Base-by-base conservation (phyloP, 2,888 invertebrate genomes). In the Xylocampa areola region DNA sequence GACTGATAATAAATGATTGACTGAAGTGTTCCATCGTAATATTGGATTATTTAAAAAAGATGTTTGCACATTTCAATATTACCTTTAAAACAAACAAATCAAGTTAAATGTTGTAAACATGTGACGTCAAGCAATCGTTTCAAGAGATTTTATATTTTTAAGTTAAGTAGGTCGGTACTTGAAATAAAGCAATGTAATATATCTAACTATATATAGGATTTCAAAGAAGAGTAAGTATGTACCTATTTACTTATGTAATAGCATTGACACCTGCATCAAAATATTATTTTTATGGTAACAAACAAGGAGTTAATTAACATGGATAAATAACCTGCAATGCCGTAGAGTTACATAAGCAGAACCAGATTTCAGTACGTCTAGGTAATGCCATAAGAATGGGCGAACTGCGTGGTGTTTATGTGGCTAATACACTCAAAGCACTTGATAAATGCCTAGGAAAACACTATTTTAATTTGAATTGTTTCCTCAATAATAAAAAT, bases 261-360 rank as follows among this genome's bases (percentile, higher is more conserved):
- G 5, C 30, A 4, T 32, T 7, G 8, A 4, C 32, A 4, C 16
- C 10, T 17, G 8, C 11, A 13, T 8, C 2, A 3, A 11, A 4
- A 21, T n/a, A 13, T 3, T 5, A 13, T 21, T 6, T 14, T 10
- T 6, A 30, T 0, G 13, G 2, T 10, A 13, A 14, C 0, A n/a
- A 14, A 40, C 30, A 33, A 35, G 11, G 2, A n/a, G 32, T 47
- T 37, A 40, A 53, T 55, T 51, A 41, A 43, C 48, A 16, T n/a
- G 44, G 29, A 25, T 50, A 53, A 66, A 66, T 77, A 84, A 68
- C 80, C 91, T 89, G 91, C 92, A 91, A 82, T 91, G 91, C 84
- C 84, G 90, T 83, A 87, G 73, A 80, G 80, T 91, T 91, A 91
- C 81, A 87, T 91, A 91, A 91, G 83, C 76, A 65, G 68, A 66